A percentile compares a stretch with the other conserved stretches of the same genome.
Conservation (phyloP, 2,888 invertebrate species). For the Subacronicta megacephala region DNA sequence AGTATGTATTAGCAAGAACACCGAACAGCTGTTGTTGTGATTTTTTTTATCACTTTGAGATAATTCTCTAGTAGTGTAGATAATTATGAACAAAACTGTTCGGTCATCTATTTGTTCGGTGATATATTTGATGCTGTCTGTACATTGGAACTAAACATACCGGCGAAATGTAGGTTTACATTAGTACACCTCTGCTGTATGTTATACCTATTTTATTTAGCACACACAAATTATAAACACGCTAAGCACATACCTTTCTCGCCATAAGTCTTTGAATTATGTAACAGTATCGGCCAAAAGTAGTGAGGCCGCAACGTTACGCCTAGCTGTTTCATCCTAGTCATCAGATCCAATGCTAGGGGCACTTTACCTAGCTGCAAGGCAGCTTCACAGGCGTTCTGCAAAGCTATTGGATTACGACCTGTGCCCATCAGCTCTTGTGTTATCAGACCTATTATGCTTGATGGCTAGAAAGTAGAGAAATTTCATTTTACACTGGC, state of each 20-base stretch:
- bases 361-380: slow-evolving; percentile 82
- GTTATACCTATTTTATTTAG: too few species aligned
- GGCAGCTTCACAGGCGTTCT: slow-evolving; percentile 88
- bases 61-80: too few species aligned
- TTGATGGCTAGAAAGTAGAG: slow-evolving; percentile 76
- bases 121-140: too few species aligned
- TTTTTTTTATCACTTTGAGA: too few species aligned
- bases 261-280: slow-evolving; percentile 83
- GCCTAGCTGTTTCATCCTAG: slow-evolving; percentile 77
- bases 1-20: too few species aligned
- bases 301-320: slow-evolving; percentile 89
- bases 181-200: too few species aligned
- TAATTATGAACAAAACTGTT: too few species aligned
- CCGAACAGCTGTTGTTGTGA: too few species aligned
- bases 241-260: slow-evolving; percentile 80
- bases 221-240: neutral
- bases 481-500: neutral
- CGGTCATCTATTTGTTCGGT: too few species aligned
- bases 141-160: too few species aligned
- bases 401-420: slow-evolving; percentile 84
- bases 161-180: too few species aligned
- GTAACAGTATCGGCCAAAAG: slow-evolving; percentile 91
- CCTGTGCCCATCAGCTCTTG: slow-evolving; percentile 83
- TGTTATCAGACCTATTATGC: slow-evolving; percentile 77
- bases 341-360: slow-evolving; percentile 81